These are phyloP conservation scores for Cyclargus thomasi DNA, from an alignment of 1,140 invertebrate genomes.

Conservation along the genomic window DNA sequence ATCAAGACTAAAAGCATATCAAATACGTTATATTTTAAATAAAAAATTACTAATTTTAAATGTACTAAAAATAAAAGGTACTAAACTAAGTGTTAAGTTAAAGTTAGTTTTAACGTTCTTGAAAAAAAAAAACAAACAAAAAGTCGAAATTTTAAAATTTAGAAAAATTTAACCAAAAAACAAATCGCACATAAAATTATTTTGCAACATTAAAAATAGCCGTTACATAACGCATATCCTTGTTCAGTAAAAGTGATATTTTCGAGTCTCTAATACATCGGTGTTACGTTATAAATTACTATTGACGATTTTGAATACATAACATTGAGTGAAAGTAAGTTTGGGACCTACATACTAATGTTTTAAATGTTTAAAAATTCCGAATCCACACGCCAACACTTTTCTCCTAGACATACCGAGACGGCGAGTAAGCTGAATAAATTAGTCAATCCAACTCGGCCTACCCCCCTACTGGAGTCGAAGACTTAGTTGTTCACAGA, in stretches of 20 bases:
- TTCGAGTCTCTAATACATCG: constrained; percentile 39
- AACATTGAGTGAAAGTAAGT: constrained; percentile 71
- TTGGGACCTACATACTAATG: constrained; percentile 67
- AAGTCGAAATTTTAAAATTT: not conserved
- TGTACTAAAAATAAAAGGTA: too few species aligned
- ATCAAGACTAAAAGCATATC: too few species aligned
- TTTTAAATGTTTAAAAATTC: constrained; percentile 68
- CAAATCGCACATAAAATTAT: not conserved
- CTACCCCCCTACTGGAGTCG: constrained; percentile 51
- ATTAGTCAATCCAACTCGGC: constrained; percentile 58
- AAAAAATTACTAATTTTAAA: too few species aligned
- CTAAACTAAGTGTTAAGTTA: too few species aligned
- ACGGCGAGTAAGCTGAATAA: constrained; percentile 67
- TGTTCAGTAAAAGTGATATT: constrained; percentile 32
- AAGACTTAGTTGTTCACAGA: constrained; percentile 38
- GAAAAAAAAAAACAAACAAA: too few species aligned
- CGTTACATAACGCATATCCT: constrained; percentile 4
- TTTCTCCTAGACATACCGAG: constrained; percentile 59
- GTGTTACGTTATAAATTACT: constrained; percentile 63
- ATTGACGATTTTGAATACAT: constrained; percentile 65
- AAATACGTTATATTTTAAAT: too few species aligned
- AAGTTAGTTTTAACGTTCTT: too few species aligned
- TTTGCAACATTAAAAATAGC: not conserved
- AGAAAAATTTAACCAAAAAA: not conserved
- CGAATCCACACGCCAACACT: constrained; percentile 53